phyloP scores from a whole-genome alignment of 2,113 vertebrate species.

The Lycocorax pyrrhopterus region DNA sequence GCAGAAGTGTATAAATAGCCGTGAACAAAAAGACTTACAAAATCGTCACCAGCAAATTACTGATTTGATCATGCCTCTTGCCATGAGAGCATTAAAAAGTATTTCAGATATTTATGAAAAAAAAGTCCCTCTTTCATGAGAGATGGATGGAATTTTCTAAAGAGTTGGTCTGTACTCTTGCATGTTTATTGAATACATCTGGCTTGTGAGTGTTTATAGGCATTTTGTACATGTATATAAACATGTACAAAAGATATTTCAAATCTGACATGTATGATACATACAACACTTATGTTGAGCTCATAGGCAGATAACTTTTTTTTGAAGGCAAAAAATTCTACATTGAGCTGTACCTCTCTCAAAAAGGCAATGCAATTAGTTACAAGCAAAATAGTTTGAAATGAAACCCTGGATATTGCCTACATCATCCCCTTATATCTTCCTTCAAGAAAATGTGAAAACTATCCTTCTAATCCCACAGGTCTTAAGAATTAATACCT shows the following conservation, averaged over 20 bases:
- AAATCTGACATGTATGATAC: background rate
- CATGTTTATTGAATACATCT: background rate
- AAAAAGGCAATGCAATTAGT: background rate
- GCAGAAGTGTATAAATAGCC: background rate
- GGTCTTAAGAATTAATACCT: background rate
- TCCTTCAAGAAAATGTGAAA: background rate
- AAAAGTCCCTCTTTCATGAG: background rate
- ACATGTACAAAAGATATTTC: background rate
- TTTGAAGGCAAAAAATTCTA: background rate
- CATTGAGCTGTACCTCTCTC: background rate
- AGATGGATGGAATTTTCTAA: background rate
- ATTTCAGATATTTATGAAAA: background rate
- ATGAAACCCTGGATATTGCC: background rate
- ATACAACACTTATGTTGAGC: background rate
- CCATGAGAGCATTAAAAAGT: background rate
- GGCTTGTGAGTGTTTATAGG: background rate
- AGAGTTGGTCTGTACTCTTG: background rate
- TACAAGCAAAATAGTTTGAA: background rate
- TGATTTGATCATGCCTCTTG: background rate
- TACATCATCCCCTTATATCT: background rate
- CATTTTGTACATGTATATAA: background rate
- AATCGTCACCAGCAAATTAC: background rate
- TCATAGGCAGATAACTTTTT: background rate
- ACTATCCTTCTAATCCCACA: background rate
- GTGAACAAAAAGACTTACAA: background rate